Evolutionary conservation across 1,140 invertebrate genomes (phyloP).

Genomic region (Temnothorax longispinosus): DNA sequence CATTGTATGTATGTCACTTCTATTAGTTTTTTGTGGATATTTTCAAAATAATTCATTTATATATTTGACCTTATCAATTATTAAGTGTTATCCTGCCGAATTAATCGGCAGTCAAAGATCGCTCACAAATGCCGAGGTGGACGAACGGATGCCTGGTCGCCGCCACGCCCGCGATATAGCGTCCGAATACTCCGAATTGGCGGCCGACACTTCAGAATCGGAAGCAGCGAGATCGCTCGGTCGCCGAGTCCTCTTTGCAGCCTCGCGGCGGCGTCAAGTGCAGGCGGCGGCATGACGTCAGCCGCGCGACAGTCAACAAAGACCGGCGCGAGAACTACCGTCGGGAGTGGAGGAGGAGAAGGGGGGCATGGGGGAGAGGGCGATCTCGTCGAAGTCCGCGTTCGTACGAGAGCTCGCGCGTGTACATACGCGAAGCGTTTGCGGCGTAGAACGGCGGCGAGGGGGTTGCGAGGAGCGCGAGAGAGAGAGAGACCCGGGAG

Average conservation of each 20-base stretch:
- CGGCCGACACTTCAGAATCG: conserved; percentile 28
- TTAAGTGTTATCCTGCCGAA: not conserved
- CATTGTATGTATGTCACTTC: too few species aligned
- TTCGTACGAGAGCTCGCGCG: not conserved
- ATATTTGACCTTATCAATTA: not conserved
- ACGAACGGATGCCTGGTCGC: not conserved
- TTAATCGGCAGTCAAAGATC: not conserved
- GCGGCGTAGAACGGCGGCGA: conserved; percentile 4
- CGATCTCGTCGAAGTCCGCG: conserved; percentile 46
- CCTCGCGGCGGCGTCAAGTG: conserved; percentile 77
- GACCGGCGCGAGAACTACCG: conserved; percentile 67
- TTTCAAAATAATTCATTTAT: not conserved
- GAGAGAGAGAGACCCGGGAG: conserved; percentile 30
- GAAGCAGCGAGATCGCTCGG: conserved; percentile 53
- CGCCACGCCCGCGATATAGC: conserved; percentile 2
- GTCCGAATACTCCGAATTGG: conserved; percentile 3
- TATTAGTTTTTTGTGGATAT: not conserved
- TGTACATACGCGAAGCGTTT: not conserved
- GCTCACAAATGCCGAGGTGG: not conserved
- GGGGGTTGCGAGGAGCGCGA: conserved; percentile 22
- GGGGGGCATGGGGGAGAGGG: conserved; percentile 57
- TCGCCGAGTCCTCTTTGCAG: conserved; percentile 64
- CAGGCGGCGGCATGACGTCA: conserved; percentile 79
- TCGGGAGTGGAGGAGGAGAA: conserved; percentile 55
- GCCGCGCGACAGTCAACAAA: conserved; percentile 77